Percentiles rank a stretch among this genome's conserved stretches.
These are phyloP conservation scores for Leptobrachium ailaonicum DNA, from an alignment of 2,113 vertebrate species.

Conservation along the genomic window DNA sequence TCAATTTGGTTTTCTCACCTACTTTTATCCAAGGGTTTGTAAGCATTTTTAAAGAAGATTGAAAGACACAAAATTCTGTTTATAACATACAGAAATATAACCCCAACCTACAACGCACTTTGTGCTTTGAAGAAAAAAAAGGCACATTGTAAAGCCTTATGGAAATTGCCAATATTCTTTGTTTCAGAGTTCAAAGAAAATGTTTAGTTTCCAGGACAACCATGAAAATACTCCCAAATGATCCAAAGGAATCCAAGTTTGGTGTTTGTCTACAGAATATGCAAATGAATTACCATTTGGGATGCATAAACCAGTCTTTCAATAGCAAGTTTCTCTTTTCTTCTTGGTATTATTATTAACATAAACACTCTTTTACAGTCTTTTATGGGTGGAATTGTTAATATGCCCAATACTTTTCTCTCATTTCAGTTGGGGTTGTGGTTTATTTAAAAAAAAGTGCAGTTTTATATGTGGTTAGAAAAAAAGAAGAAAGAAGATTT, in stretches of 20 bases:
- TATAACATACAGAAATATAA: not conserved
- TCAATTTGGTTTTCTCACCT: too few relatives aligned
- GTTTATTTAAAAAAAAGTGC: not conserved
- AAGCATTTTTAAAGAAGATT: not conserved
- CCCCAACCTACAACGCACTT: not conserved
- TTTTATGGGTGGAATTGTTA: slow-evolving; percentile 28
- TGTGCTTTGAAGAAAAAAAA: not conserved
- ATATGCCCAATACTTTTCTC: not conserved
- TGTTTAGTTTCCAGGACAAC: slow-evolving; percentile 30
- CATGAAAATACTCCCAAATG: slow-evolving; percentile 5
- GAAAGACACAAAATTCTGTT: not conserved
- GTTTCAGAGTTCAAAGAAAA: slow-evolving; percentile 27
- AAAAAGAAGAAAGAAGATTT: slow-evolving; percentile 43
- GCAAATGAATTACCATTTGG: slow-evolving; percentile 17
- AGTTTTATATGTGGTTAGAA: not conserved
- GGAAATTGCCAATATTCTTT: slow-evolving; percentile 29
- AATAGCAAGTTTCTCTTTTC: not conserved
- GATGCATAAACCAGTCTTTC: not conserved
- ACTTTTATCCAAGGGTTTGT: too few relatives aligned
- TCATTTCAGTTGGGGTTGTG: not conserved
- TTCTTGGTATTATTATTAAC: not conserved
- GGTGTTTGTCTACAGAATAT: slow-evolving; percentile 34
- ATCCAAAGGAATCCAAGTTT: slow-evolving; percentile 23
- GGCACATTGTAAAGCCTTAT: slow-evolving; percentile 1
- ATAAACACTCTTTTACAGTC: slow-evolving; percentile 6